These are phyloP conservation scores for Xyrauchen texanus DNA, from an alignment of 2,113 vertebrate species.

Conservation along the genomic window DNA sequence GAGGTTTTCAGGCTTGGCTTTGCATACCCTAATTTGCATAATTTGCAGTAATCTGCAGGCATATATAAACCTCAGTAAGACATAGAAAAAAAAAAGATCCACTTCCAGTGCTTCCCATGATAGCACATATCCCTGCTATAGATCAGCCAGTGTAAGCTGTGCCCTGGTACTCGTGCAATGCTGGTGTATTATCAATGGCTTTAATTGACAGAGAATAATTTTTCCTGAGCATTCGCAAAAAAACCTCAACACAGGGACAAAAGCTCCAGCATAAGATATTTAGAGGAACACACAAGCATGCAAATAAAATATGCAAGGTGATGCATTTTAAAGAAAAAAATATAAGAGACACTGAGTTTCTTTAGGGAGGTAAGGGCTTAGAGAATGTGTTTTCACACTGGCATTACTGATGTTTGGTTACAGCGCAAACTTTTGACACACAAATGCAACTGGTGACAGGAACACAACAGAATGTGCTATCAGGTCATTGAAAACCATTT, in stretches of 20 bases:
- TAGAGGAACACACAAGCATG: constrained; percentile 41
- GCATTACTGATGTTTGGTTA: no score
- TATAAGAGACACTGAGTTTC: constrained; percentile 20
- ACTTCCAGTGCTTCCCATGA: constrained; percentile 69
- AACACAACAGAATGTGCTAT: constrained; percentile 41
- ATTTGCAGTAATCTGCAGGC: constrained; percentile 76
- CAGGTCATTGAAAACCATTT: constrained; percentile 42
- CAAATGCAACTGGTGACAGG: constrained; percentile 48
- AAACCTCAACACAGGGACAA: constrained; percentile 53
- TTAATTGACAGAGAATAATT: constrained; percentile 69
- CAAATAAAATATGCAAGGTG: constrained; percentile 30
- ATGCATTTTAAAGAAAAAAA: constrained; percentile 43
- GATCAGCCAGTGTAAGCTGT: constrained; percentile 61
- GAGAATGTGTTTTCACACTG: constrained; percentile 29
- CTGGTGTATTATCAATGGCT: constrained; percentile 66
- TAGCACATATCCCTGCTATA: constrained; percentile 65
- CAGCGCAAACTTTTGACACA: background rate
- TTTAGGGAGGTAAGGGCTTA: constrained; percentile 54
- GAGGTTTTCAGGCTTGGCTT: constrained; percentile 72
- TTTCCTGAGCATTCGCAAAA: constrained; percentile 56
- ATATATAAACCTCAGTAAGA: constrained; percentile 80
- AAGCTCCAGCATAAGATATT: constrained; percentile 55
- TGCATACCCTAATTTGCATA: constrained; percentile 73
- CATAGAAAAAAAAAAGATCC: constrained; percentile 63
- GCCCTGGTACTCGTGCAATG: constrained; percentile 54